phyloP scores from a whole-genome alignment of 2,113 vertebrate species.

The Nothoprocta pentlandii region DNA sequence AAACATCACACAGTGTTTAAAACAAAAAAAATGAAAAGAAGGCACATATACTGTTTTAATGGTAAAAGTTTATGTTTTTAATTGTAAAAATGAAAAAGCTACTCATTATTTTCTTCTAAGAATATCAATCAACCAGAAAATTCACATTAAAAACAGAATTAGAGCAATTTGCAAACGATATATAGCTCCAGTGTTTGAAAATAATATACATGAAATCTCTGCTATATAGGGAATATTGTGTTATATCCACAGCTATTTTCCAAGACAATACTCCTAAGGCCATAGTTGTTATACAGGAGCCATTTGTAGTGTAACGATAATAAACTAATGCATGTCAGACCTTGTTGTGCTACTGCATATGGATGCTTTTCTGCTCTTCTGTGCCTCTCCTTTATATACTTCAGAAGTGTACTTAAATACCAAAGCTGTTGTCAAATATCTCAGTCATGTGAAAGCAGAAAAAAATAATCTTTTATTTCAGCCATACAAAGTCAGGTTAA shows the following conservation, averaged over 20 bases:
- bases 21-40: not conserved
- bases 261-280: not conserved
- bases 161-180: not conserved
- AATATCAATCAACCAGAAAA: not conserved
- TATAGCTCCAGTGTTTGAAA: not conserved
- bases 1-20: not conserved
- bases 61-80: not conserved
- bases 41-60: not conserved
- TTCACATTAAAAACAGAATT: not conserved
- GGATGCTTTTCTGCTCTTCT: not conserved
- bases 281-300: not conserved
- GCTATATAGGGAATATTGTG: not conserved
- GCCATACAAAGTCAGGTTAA: not conserved
- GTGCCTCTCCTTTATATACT: not conserved
- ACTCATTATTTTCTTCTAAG: not conserved
- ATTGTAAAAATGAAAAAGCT: not conserved
- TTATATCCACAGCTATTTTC: not conserved
- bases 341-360: not conserved
- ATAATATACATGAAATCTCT: not conserved
- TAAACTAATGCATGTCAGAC: not conserved
- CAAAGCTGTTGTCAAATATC: not conserved
- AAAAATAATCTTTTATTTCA: not conserved
- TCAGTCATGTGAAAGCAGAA: not conserved
- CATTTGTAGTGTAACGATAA: not conserved
- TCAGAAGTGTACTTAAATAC: not conserved